Percentiles rank a stretch among this genome's conserved stretches.
phyloP scores from a whole-genome alignment of 2,888 invertebrate species.

The Xylophagus ater region DNA sequence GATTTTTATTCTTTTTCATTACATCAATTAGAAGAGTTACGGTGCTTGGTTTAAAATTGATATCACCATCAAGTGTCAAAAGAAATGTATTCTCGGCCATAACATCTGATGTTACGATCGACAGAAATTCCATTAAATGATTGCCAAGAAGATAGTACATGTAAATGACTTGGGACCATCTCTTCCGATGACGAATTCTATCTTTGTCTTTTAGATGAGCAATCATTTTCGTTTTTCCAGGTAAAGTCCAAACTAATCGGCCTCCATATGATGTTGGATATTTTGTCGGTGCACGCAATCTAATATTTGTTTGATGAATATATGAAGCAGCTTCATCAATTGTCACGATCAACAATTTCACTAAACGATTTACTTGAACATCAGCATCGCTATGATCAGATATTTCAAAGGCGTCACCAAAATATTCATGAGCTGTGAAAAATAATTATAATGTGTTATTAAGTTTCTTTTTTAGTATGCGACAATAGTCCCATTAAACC shows the following conservation, averaged over 20 bases:
- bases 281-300: slow-evolving; percentile 84
- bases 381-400: slow-evolving; percentile 86
- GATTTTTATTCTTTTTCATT: slow-evolving; percentile 94
- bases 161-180: slow-evolving; percentile 99
- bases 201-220: slow-evolving; percentile 96
- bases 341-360: slow-evolving; percentile 80
- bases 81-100: slow-evolving; percentile 95
- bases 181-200: slow-evolving; percentile 93
- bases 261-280: slow-evolving; percentile 96
- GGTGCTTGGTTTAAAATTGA: slow-evolving; percentile 94
- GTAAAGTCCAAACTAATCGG: slow-evolving; percentile 84
- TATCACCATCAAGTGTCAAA: slow-evolving; percentile 92
- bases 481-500: slow-evolving; percentile 60
- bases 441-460: background rate
- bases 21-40: slow-evolving; percentile 89
- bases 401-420: slow-evolving; percentile 96
- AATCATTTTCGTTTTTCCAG: slow-evolving; percentile 95
- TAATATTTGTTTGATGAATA: slow-evolving; percentile 87
- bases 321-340: slow-evolving; percentile 92
- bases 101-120: slow-evolving; percentile 81
- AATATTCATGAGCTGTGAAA: slow-evolving; percentile 96
- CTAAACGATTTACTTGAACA: slow-evolving; percentile 89
- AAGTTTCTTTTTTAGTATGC: slow-evolving; percentile 60
- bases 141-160: slow-evolving; percentile 98
- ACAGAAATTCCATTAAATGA: slow-evolving; percentile 89